Percentiles rank a stretch among this genome's conserved stretches.
Evolutionary conservation across 2,797 vertebrate genomes (phyloP).

Genomic region (Peromyscus melanophrys): DNA sequence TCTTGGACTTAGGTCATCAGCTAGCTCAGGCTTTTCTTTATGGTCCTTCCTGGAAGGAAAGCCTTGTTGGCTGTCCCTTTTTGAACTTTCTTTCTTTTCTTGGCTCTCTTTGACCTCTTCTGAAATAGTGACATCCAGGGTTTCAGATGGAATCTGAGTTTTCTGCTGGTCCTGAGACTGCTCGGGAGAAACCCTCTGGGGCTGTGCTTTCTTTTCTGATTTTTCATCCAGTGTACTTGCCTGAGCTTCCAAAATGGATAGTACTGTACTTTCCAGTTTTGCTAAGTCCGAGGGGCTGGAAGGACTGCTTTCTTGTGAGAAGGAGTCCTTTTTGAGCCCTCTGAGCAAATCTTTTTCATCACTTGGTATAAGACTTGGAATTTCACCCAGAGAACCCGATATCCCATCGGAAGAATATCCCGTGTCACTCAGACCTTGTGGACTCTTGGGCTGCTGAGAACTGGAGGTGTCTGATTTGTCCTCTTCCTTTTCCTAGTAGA

Average conservation of each 20-base stretch:
- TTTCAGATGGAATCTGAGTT: conserved; percentile 90
- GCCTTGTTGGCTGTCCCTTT: conserved; percentile 85
- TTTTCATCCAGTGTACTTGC: conserved; percentile 89
- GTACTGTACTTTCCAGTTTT: conserved; percentile 95
- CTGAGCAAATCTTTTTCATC: conserved; percentile 92
- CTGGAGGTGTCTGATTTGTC: conserved; percentile 91
- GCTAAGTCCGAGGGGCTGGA: conserved; percentile 95
- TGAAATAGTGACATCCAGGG: conserved; percentile 92
- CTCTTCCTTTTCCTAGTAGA: conserved; percentile 92
- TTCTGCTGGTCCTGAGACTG: conserved; percentile 89
- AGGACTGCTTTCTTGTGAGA: conserved; percentile 92
- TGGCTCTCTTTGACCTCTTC: conserved; percentile 90
- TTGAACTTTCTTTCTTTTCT: conserved; percentile 84
- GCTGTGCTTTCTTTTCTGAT: conserved; percentile 85
- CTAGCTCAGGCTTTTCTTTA: conserved; percentile 80
- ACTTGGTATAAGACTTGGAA: conserved; percentile 90
- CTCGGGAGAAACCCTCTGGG: conserved; percentile 85
- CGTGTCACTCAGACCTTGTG: conserved; percentile 93
- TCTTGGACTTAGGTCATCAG: conserved; percentile 80
- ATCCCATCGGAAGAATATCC: conserved; percentile 94
- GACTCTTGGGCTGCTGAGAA: conserved; percentile 92
- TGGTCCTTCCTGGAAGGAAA: conserved; percentile 74
- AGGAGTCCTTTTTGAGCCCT: conserved; percentile 90
- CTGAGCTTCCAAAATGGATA: conserved; percentile 95
- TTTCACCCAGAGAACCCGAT: conserved; percentile 93